These are phyloP conservation scores for Clanis bilineata DNA, from an alignment of 2,888 invertebrate genomes.

Conservation along the genomic window DNA sequence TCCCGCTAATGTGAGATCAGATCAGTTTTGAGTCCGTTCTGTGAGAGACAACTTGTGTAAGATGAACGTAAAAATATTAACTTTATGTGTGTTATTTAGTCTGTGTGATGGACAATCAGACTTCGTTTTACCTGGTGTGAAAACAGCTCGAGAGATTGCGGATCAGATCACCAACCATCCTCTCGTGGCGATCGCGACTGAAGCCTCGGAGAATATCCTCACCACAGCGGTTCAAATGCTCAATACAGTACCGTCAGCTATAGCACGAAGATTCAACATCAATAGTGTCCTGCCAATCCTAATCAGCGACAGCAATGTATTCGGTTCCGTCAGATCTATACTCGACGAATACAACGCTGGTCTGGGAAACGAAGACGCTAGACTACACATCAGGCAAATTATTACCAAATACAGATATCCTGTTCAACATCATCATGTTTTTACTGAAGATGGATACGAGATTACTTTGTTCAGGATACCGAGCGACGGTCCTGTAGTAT, in stretches of 20 bases:
- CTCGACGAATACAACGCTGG: conserved; percentile 39
- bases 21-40: conserved; percentile 36
- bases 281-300: conserved; percentile 32
- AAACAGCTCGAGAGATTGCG: conserved; percentile 27
- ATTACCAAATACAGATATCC: conserved; percentile 53
- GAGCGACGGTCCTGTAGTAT: conserved; percentile 47
- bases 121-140: conserved; percentile 29
- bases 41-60: conserved; percentile 32
- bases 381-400: conserved; percentile 41
- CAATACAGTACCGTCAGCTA: conserved; percentile 32
- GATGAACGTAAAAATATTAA: conserved; percentile 25
- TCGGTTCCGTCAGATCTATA: conserved; percentile 37
- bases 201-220: conserved; percentile 35
- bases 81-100: conserved; percentile 23
- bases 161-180: conserved; percentile 31
- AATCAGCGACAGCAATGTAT: conserved; percentile 35
- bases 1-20: conserved; percentile 18
- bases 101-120: conserved; percentile 32
- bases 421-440: conserved; percentile 47
- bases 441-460: conserved; percentile 57
- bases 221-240: conserved; percentile 32
- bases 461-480: conserved; percentile 56
- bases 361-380: conserved; percentile 48
- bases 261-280: conserved; percentile 37
- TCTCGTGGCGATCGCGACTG: conserved; percentile 27